Conservation (phyloP, 2,888 invertebrate genomes). For the Parapristionchus giblindavisi region DNA sequence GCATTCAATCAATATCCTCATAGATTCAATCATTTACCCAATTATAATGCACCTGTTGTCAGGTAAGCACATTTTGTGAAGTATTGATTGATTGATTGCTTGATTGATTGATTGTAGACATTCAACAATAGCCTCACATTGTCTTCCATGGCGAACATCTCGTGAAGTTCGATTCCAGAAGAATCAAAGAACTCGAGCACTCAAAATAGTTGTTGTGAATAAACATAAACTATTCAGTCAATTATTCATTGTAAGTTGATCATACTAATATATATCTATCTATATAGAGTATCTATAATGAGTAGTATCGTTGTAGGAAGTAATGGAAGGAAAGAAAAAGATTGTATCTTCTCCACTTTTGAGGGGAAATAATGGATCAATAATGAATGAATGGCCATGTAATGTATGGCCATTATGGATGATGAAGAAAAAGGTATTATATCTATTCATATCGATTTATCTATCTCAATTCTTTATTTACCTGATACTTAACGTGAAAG, state of each 20-base stretch:
- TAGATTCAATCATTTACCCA: background rate
- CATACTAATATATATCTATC: too few relatives aligned
- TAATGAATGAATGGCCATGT: background rate
- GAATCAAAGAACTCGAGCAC: constrained; percentile 14
- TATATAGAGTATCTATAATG: too few relatives aligned
- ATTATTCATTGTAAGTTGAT: constrained; percentile 26
- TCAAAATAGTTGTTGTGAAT: constrained; percentile 1
- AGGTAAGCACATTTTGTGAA: background rate
- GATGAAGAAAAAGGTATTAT: background rate
- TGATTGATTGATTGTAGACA: background rate
- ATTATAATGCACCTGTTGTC: background rate
- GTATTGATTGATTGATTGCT: background rate
- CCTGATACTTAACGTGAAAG: background rate
- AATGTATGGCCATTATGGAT: background rate
- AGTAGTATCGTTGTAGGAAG: background rate
- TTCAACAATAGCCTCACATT: background rate
- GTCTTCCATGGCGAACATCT: constrained; percentile 1
- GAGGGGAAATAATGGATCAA: constrained; percentile 7
- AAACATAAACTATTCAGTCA: background rate
- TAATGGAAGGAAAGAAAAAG: background rate
- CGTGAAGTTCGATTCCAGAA: constrained; percentile 8
- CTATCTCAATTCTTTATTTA: background rate
- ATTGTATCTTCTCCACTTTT: background rate
- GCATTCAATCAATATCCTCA: background rate
- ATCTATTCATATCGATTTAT: too few relatives aligned